Conservation (phyloP, 2,797 vertebrate genomes). For the Hippopotamyrus pictus region DNA sequence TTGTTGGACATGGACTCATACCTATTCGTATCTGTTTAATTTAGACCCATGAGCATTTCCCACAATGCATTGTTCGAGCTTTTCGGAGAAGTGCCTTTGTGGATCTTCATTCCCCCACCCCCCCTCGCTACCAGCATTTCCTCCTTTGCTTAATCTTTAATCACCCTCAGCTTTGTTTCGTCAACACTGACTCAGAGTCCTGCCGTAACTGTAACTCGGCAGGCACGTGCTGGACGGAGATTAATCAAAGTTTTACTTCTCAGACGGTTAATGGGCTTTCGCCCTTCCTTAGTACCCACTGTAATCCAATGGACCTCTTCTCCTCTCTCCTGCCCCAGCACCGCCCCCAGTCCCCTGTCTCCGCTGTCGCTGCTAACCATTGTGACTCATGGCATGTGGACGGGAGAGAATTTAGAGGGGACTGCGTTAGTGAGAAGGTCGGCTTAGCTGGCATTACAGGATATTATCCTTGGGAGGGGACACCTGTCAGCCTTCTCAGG, state of each 20-base stretch:
- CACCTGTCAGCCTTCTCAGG: conserved; percentile 16
- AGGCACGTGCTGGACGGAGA: conserved; percentile 9
- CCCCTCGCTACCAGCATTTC: background rate
- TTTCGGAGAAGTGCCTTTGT: background rate
- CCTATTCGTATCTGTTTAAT: background rate
- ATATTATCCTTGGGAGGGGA: conserved; percentile 5
- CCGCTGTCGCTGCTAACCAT: background rate
- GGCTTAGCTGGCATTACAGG: conserved; percentile 21
- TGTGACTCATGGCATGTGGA: background rate
- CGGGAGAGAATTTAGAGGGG: background rate
- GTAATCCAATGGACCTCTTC: background rate
- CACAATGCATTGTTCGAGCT: background rate
- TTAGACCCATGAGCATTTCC: background rate
- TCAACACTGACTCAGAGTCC: background rate
- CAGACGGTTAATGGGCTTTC: background rate
- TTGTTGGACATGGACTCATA: background rate
- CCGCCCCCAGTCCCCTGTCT: background rate
- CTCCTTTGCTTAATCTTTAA: conserved; percentile 15
- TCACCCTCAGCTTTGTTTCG: background rate
- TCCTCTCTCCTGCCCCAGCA: background rate
- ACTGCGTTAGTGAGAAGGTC: conserved; percentile 11
- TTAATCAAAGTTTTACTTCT: conserved; percentile 1
- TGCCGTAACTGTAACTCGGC: background rate
- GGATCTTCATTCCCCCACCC: background rate
- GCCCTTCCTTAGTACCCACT: background rate